Evolutionary conservation across 2,888 invertebrate genomes (phyloP).

Genomic region (Aricia artaxerxes): DNA sequence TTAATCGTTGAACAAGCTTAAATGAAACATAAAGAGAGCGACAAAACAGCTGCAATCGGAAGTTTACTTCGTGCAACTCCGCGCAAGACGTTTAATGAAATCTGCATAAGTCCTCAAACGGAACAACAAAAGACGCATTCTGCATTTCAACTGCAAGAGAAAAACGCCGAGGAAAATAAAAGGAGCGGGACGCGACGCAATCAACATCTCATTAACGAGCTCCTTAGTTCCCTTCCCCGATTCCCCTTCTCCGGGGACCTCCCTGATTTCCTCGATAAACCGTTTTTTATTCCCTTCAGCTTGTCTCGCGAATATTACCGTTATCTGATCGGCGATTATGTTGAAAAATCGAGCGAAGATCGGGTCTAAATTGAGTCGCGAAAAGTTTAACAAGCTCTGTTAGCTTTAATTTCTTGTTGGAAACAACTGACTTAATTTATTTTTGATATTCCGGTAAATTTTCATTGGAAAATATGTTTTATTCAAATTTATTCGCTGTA

Average conservation of each 20-base stretch:
- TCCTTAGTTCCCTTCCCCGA: conserved; percentile 70
- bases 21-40: conserved; percentile 41
- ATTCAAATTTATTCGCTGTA: background rate
- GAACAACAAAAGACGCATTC: conserved; percentile 63
- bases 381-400: conserved; percentile 62
- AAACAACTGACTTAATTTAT: conserved; percentile 40
- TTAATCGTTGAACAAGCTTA: conserved; percentile 34
- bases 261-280: conserved; percentile 70
- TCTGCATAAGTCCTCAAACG: conserved; percentile 53
- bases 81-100: conserved; percentile 51
- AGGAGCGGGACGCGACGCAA: conserved; percentile 69
- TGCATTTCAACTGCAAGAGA: conserved; percentile 60
- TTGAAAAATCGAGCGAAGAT: conserved; percentile 62
- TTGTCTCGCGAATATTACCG: conserved; percentile 60
- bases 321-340: conserved; percentile 63
- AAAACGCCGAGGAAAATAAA: conserved; percentile 44
- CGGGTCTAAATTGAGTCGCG: conserved; percentile 57
- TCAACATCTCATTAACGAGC: conserved; percentile 77
- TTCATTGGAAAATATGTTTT: conserved; percentile 14
- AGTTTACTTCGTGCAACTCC: conserved; percentile 45
- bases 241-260: conserved; percentile 56
- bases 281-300: conserved; percentile 64
- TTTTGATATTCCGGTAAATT: conserved; percentile 23
- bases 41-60: conserved; percentile 47
- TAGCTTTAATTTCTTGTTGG: conserved; percentile 46